Percentiles rank a stretch among this genome's conserved stretches.
Conservation (phyloP, 1,140 invertebrate genomes). For the Bombus balteatus region DNA sequence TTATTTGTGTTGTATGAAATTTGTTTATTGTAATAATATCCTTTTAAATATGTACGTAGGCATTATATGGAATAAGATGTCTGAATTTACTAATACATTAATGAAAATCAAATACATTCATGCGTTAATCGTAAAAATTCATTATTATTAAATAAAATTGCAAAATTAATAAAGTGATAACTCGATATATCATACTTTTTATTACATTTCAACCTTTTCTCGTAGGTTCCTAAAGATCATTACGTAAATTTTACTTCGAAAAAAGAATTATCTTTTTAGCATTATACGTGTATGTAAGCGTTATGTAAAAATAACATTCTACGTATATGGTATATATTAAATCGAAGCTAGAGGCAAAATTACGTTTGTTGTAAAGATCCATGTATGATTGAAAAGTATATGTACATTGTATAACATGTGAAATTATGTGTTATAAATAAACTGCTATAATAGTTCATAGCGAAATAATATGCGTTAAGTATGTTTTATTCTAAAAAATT, state of each 20-base stretch:
- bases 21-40: conserved; percentile 7
- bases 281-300: conserved; percentile 28
- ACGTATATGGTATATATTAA: conserved; percentile 36
- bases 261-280: conserved; percentile 4
- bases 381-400: conserved; percentile 54
- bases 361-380: conserved; percentile 34
- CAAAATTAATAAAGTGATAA: conserved; percentile 19
- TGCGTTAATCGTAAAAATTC: conserved; percentile 24
- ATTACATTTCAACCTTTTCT: conserved; percentile 12
- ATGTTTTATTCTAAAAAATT: background rate
- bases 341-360: conserved; percentile 14
- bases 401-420: conserved; percentile 69
- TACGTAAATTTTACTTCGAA: background rate
- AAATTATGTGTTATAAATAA: conserved; percentile 70
- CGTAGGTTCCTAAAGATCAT: conserved; percentile 38
- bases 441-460: conserved; percentile 53
- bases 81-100: conserved; percentile 26
- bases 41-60: conserved; percentile 6
- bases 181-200: conserved; percentile 20
- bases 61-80: background rate
- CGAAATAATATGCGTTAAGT: background rate
- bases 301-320: conserved; percentile 33
- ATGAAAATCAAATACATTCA: conserved; percentile 44
- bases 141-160: conserved; percentile 15
- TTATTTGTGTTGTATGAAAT: background rate